phyloP scores from a whole-genome alignment of 2,888 invertebrate genomes.

The Geotrupes spiniger region DNA sequence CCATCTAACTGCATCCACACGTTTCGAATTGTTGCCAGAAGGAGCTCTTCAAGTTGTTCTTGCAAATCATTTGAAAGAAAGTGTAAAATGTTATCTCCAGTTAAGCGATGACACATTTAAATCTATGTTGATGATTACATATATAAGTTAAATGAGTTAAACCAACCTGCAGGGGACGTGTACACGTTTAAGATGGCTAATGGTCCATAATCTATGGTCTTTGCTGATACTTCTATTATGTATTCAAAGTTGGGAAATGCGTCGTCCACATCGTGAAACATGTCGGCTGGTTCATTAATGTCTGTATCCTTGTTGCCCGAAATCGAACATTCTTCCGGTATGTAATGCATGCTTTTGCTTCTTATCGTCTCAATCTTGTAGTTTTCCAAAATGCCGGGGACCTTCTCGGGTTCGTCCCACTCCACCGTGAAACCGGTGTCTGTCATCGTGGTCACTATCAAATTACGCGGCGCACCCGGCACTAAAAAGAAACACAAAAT shows the following conservation, averaged over 20 bases:
- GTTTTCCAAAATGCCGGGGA: constrained; percentile 25
- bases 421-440: constrained; percentile 21
- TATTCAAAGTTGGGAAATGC: constrained; percentile 18
- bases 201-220: constrained; percentile 13
- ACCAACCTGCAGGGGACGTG: constrained; percentile 17
- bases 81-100: too few relatives aligned
- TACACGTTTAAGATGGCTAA: neutral
- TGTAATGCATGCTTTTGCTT: constrained; percentile 19
- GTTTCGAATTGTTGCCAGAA: too few relatives aligned
- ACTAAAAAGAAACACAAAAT: constrained; percentile 24
- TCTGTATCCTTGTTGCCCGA: too few relatives aligned
- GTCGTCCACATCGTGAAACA: neutral
- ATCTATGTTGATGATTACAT: too few relatives aligned
- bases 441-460: constrained; percentile 13
- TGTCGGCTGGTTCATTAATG: too few relatives aligned
- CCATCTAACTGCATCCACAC: too few relatives aligned
- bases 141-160: too few relatives aligned
- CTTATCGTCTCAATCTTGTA: constrained; percentile 24
- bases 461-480: constrained; percentile 22
- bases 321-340: constrained; percentile 16
- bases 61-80: too few relatives aligned
- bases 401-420: constrained; percentile 28
- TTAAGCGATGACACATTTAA: too few relatives aligned
- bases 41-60: too few relatives aligned
- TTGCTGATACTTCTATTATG: constrained; percentile 13